phyloP scores from a whole-genome alignment of 2,888 invertebrate species.

The Mayetiola destructor region DNA sequence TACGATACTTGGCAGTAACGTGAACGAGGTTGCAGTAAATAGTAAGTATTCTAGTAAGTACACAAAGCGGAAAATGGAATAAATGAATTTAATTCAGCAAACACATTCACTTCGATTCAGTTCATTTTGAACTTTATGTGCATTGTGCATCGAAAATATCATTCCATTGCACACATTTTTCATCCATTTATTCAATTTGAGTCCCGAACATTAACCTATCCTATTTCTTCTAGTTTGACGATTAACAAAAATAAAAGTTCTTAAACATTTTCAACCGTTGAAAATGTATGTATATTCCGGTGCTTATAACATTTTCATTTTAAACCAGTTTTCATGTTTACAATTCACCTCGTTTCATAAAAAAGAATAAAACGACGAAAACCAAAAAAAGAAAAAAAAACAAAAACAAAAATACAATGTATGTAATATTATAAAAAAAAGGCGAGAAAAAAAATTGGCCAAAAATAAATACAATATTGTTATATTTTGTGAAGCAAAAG shows the following conservation, averaged over 20 bases:
- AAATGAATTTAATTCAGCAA: background rate
- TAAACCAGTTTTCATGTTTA: too few species aligned
- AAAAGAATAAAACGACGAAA: too few species aligned
- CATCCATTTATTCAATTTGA: too few species aligned
- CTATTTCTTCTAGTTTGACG: too few species aligned
- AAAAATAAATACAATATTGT: background rate
- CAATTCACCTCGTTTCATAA: too few species aligned
- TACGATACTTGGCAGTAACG: too few species aligned
- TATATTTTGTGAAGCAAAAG: background rate
- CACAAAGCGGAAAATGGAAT: background rate
- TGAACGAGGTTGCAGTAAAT: background rate
- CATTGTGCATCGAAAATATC: background rate
- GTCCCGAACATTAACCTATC: too few species aligned
- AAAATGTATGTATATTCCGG: too few species aligned
- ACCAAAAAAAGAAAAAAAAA: too few species aligned
- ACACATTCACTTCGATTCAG: background rate
- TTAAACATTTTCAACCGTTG: too few species aligned
- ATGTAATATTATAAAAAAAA: background rate
- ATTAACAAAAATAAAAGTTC: too few species aligned
- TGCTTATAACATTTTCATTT: too few species aligned
- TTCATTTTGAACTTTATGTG: background rate
- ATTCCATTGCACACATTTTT: slow-evolving; percentile 1
- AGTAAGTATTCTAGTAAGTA: background rate
- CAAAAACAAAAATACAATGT: background rate
- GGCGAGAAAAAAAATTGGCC: background rate